A percentile compares a stretch with the other conserved stretches of the same genome.
phyloP scores from a whole-genome alignment of 2,888 invertebrate species.

The Callinectes sapidus region DNA sequence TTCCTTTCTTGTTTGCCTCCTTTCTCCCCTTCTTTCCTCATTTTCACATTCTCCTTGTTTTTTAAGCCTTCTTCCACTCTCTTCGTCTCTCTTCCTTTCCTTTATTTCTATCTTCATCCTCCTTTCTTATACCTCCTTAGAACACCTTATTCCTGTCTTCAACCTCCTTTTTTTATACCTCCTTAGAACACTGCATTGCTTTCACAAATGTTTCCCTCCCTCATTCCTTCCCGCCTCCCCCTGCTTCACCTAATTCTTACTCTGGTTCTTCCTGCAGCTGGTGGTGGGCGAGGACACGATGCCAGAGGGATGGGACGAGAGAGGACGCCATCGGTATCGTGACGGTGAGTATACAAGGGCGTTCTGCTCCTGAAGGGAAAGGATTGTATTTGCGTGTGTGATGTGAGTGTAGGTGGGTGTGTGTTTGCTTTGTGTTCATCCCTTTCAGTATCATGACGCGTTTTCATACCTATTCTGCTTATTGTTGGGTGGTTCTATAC shows the following conservation, averaged over 20 bases:
- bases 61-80: no score
- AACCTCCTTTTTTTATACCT: not conserved
- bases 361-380: not conserved
- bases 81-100: not conserved
- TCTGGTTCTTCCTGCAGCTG: slow-evolving; percentile 18
- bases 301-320: slow-evolving; percentile 61
- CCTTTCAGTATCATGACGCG: no score
- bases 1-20: not conserved
- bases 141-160: not conserved
- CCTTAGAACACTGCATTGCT: not conserved
- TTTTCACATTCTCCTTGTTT: no score
- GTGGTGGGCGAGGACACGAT: slow-evolving; percentile 63
- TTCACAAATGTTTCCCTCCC: not conserved
- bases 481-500: no score
- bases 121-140: not conserved
- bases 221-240: not conserved
- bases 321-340: slow-evolving; percentile 50
- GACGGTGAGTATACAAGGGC: slow-evolving; percentile 51
- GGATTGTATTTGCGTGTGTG: not conserved
- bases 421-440: no score
- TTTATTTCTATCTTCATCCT: not conserved
- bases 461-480: no score
- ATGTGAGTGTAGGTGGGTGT: not conserved
- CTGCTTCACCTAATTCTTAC: not conserved
- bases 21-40: no score